Evolutionary conservation across 2,113 vertebrate species (phyloP).

Genomic region (Podocnemis expansa): DNA sequence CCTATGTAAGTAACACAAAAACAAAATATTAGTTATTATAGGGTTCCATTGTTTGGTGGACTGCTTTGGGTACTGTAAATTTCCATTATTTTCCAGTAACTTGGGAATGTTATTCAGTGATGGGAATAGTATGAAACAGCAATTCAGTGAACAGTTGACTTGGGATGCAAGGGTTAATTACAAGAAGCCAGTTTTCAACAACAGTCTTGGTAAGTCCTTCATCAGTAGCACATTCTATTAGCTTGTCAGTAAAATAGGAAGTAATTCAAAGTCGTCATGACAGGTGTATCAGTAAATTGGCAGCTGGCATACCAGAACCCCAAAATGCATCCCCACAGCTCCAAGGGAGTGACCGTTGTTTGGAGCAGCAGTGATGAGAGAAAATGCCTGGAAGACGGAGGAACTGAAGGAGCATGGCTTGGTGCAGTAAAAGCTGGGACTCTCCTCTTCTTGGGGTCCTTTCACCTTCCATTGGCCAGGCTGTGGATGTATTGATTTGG

Average conservation of each 20-base stretch:
- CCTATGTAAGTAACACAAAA: rapidly evolving
- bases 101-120: rapidly evolving
- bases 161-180: rapidly evolving
- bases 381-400: too few relatives aligned
- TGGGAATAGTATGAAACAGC: rapidly evolving
- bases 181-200: rapidly evolving
- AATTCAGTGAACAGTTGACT: rapidly evolving
- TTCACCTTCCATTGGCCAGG: not conserved
- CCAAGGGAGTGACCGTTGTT: too few relatives aligned
- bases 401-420: too few relatives aligned
- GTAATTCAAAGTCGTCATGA: too few relatives aligned
- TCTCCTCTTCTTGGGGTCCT: too few relatives aligned
- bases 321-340: too few relatives aligned
- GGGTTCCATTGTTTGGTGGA: rapidly evolving
- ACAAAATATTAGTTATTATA: rapidly evolving
- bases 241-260: too few relatives aligned
- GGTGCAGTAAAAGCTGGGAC: too few relatives aligned
- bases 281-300: too few relatives aligned
- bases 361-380: too few relatives aligned
- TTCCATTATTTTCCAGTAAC: rapidly evolving
- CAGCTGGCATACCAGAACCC: too few relatives aligned
- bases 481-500: not conserved
- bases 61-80: rapidly evolving
- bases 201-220: rapidly evolving
- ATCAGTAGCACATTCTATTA: too few relatives aligned